Percentiles rank a stretch among this genome's conserved stretches.
phyloP scores from a whole-genome alignment of 2,888 invertebrate genomes.

The Pyrocoelia pectoralis region DNA sequence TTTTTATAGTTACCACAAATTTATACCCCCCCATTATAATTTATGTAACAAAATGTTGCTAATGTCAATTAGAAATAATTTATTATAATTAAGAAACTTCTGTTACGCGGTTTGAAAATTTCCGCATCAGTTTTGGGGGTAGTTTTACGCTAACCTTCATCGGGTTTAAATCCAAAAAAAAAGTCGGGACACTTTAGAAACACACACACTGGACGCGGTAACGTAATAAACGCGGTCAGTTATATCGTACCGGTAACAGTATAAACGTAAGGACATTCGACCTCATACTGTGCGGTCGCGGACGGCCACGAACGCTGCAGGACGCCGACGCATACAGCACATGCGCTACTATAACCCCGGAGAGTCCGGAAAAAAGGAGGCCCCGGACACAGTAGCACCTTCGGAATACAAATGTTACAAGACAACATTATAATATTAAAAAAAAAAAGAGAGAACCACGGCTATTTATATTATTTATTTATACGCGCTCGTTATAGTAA shows the following conservation, averaged over 20 bases:
- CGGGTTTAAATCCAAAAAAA: not conserved
- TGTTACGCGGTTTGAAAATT: not conserved
- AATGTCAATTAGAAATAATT: constrained; percentile 1
- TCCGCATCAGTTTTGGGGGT: too few relatives aligned
- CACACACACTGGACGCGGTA: constrained; percentile 5
- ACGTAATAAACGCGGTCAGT: constrained; percentile 24
- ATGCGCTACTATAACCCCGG: constrained; percentile 30
- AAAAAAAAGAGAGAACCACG: not conserved
- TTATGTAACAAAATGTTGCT: not conserved
- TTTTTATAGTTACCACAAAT: constrained; percentile 6
- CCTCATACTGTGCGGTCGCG: constrained; percentile 42
- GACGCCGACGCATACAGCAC: constrained; percentile 36
- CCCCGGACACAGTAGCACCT: constrained; percentile 27
- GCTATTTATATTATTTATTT: too few relatives aligned
- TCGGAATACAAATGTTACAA: constrained; percentile 19
- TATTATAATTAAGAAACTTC: not conserved
- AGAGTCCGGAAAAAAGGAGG: constrained; percentile 18
- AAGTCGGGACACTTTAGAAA: not conserved
- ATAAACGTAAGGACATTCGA: constrained; percentile 29
- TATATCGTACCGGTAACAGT: constrained; percentile 20
- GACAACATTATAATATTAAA: constrained; percentile 29
- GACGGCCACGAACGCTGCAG: constrained; percentile 35
- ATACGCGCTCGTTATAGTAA: too few relatives aligned
- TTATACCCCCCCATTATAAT: not conserved
- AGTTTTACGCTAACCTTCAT: constrained; percentile 1